Conservation (phyloP, 2,797 vertebrate species). For the Arrhamphus sclerolepis region DNA sequence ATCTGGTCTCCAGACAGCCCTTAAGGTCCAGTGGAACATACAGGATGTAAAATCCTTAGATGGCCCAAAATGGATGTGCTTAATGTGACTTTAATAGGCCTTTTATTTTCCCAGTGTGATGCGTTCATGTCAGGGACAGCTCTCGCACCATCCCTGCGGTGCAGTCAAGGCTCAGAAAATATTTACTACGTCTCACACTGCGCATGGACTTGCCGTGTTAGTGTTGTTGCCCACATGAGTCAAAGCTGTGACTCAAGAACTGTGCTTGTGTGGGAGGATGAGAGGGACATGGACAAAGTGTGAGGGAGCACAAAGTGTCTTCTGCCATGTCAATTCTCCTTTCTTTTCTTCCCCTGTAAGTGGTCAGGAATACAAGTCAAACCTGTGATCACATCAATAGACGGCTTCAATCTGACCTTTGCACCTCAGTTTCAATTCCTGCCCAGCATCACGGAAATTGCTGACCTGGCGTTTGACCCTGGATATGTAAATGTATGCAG, state of each 20-base stretch:
- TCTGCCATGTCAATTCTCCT: conserved; percentile 1
- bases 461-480: conserved; percentile 37
- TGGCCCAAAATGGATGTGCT: conserved; percentile 40
- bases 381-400: conserved; percentile 36
- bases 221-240: conserved; percentile 13
- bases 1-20: conserved; percentile 24
- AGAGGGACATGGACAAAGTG: conserved; percentile 7
- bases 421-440: conserved; percentile 23
- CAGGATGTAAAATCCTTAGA: conserved; percentile 21
- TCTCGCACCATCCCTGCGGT: conserved; percentile 51
- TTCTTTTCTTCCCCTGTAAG: not conserved
- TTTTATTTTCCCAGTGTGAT: conserved; percentile 66
- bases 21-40: conserved; percentile 33
- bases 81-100: conserved; percentile 57
- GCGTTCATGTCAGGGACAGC: conserved; percentile 68
- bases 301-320: conserved; percentile 4
- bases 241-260: conserved; percentile 17
- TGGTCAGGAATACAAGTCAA: conserved; percentile 3
- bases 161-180: conserved; percentile 81
- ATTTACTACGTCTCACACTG: conserved; percentile 71
- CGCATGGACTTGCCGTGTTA: conserved; percentile 57
- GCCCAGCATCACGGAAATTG: conserved; percentile 60
- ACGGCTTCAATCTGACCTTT: conserved; percentile 31
- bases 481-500: conserved; percentile 51
- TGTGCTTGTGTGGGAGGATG: conserved; percentile 27